These are phyloP conservation scores for Salvator merianae DNA, from an alignment of 2,113 vertebrate genomes.

Conservation along the genomic window DNA sequence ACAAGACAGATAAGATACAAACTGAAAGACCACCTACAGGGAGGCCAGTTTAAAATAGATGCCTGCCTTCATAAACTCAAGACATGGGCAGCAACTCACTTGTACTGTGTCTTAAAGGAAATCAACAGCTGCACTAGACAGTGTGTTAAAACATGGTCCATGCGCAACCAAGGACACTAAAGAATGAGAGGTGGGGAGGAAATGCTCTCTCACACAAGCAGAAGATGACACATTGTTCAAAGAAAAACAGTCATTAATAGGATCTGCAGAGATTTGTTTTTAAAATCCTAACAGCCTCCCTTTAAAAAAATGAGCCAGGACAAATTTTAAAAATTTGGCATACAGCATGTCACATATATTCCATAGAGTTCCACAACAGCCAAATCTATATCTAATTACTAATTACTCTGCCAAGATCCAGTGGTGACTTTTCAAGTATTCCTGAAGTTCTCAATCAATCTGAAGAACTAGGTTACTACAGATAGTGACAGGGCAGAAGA, in stretches of 20 bases:
- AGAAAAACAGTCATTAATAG: background rate
- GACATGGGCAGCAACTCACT: background rate
- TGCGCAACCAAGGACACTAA: background rate
- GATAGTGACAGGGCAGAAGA: background rate
- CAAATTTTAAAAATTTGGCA: too few relatives aligned
- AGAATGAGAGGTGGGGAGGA: background rate
- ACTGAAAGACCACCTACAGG: background rate
- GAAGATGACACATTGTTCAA: background rate
- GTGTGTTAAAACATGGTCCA: background rate
- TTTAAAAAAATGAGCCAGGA: too few relatives aligned
- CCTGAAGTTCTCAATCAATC: background rate
- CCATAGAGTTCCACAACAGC: background rate
- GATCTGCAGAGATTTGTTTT: too few relatives aligned
- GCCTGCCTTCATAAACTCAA: background rate
- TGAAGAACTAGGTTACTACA: background rate
- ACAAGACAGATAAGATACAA: background rate
- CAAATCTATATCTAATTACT: background rate
- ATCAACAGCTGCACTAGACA: background rate
- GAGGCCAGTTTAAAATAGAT: background rate
- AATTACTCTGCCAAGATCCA: background rate
- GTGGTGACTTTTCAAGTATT: background rate
- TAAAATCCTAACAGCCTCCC: too few relatives aligned
- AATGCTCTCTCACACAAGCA: background rate
- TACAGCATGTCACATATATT: background rate
- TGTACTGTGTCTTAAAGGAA: background rate